These are phyloP conservation scores for Folsomia candida DNA, from an alignment of 2,888 invertebrate genomes.

Conservation along the genomic window DNA sequence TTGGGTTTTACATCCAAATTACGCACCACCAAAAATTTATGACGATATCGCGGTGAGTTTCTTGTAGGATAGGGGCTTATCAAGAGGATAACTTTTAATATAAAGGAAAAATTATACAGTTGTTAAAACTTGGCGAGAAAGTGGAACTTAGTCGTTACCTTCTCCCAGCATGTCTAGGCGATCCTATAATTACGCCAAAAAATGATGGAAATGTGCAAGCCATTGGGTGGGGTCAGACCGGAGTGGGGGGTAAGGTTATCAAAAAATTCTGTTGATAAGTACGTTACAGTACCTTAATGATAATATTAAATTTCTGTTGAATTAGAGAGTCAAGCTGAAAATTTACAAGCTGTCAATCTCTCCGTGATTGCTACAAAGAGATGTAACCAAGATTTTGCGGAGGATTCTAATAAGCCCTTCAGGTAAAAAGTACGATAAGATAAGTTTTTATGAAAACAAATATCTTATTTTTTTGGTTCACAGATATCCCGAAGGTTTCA, in stretches of 20 bases:
- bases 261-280: background rate
- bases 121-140: constrained; percentile 8
- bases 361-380: constrained; percentile 11
- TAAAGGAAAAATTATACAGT: too few relatives aligned
- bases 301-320: background rate
- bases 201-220: constrained; percentile 12
- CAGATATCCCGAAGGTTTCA: constrained; percentile 25
- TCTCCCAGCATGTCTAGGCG: constrained; percentile 29
- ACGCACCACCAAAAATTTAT: constrained; percentile 34
- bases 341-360: constrained; percentile 24
- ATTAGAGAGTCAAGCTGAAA: constrained; percentile 7
- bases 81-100: too few relatives aligned
- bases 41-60: constrained; percentile 35
- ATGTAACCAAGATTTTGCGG: constrained; percentile 22
- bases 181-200: constrained; percentile 14
- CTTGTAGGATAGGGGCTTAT: background rate
- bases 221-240: constrained; percentile 26
- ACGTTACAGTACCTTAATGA: background rate
- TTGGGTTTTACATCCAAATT: constrained; percentile 32
- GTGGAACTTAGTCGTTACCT: constrained; percentile 26
- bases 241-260: background rate
- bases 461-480: background rate
- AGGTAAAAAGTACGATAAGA: constrained; percentile 16
- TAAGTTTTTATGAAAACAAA: too few relatives aligned
- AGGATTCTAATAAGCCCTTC: constrained; percentile 14